phyloP scores from a whole-genome alignment of 2,797 vertebrate genomes.

The Melanotaenia boesemani region DNA sequence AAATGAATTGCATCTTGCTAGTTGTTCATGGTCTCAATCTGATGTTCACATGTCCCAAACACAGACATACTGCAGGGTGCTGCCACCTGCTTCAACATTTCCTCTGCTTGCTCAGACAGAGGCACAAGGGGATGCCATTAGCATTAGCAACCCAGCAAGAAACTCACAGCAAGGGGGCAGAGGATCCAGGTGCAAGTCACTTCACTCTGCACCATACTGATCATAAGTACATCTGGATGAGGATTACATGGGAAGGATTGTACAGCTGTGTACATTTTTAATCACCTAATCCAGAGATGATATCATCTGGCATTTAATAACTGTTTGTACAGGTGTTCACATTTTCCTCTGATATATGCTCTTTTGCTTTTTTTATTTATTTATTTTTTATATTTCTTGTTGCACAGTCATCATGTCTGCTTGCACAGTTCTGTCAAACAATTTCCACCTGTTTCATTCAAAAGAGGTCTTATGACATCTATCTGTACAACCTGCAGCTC shows the following conservation, averaged over 20 bases:
- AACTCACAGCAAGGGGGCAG: constrained; percentile 25
- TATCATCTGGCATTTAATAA: constrained; percentile 8
- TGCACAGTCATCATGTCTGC: not conserved
- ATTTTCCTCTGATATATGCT: constrained; percentile 14
- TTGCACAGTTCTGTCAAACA: not conserved
- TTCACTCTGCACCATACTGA: constrained; percentile 8
- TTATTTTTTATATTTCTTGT: not conserved
- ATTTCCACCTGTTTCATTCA: constrained; percentile 31
- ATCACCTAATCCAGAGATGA: constrained; percentile 12
- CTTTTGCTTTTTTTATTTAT: not conserved
- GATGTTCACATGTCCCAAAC: not conserved
- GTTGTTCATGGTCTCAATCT: not conserved
- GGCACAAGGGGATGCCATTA: constrained; percentile 28
- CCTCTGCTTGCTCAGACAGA: constrained; percentile 17
- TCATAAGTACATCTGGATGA: constrained; percentile 17
- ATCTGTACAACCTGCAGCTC: constrained; percentile 18
- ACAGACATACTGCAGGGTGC: constrained; percentile 20
- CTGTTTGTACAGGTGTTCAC: constrained; percentile 11
- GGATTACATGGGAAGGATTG: not conserved
- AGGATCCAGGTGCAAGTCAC: constrained; percentile 41
- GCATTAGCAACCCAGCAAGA: constrained; percentile 38
- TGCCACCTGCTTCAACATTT: constrained; percentile 50
- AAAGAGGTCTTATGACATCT: constrained; percentile 19
- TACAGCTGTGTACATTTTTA: constrained; percentile 7
- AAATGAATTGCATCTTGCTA: not conserved